phyloP scores from a whole-genome alignment of 2,888 invertebrate species.

The Metellina segmentata region DNA sequence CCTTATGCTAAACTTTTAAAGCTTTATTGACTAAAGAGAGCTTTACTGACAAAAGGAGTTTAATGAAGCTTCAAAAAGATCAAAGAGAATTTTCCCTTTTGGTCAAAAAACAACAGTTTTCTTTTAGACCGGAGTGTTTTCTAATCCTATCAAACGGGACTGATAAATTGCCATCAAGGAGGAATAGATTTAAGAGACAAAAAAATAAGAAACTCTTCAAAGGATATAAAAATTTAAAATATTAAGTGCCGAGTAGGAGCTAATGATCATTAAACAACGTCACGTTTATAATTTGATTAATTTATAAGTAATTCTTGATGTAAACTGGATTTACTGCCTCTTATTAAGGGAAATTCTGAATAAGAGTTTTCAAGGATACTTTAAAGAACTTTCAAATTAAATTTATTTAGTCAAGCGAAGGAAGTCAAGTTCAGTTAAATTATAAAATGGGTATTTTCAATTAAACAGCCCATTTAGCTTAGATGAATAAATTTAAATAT shows the following conservation, averaged over 20 bases:
- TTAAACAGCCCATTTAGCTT: too few relatives aligned
- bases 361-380: neutral
- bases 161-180: neutral
- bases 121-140: conserved; percentile 9
- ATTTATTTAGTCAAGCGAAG: too few relatives aligned
- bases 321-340: neutral
- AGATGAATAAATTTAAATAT: too few relatives aligned
- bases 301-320: neutral
- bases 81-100: conserved; percentile 6
- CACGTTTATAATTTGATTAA: neutral
- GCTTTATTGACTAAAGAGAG: conserved; percentile 1
- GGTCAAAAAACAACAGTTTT: neutral
- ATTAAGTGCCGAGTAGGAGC: neutral
- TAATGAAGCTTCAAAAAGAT: conserved; percentile 29
- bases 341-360: neutral
- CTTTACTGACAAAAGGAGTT: conserved; percentile 23
- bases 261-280: neutral
- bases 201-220: neutral
- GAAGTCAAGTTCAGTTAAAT: too few relatives aligned
- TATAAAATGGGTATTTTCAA: too few relatives aligned
- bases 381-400: too few relatives aligned
- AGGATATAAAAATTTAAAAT: neutral
- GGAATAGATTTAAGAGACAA: neutral
- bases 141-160: conserved; percentile 24
- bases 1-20: neutral